Base-by-base conservation (phyloP, 2,888 invertebrate species). In the Drosophila lutescens region DNA sequence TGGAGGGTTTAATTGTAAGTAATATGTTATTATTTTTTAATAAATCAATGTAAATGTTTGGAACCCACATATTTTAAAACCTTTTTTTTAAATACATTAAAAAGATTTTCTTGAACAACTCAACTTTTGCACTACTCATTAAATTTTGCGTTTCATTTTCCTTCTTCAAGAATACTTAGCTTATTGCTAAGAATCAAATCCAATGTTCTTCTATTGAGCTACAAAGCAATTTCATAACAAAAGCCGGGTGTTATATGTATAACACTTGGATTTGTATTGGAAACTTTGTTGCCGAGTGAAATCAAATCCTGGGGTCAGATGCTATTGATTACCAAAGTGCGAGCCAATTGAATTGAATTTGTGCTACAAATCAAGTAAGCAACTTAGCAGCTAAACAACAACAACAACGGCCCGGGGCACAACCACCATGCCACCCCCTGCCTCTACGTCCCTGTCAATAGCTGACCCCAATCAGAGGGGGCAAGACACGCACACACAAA, bases 361-460 rank as follows among this genome's bases (percentile, higher is more conserved):
- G 88, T 73, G 83, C 83, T 74, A 84, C 83, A 84, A 84, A 84
- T 84, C 83, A 84, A 88, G 88, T 86, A 78, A 84, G 86, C 88
- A 86, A 86, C 88, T 88, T 82, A 88, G 80, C 86, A 84, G 83
- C 83, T 82, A 82, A 88, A 82, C 86, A 87, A 85, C 77, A 70
- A 46, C 77, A 66, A 40, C 65, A 58, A 38, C 58, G 43, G 43
- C 71, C 56, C 53, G 41, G 46, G 30, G 58, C 44, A 20, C 40
- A 44, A 20, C 66, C 55, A 54, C 47, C 51, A 44, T 20, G 15
- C 36, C 49, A 41, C 30, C 30, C 26, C 40, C 17, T 38, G n/a
- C 54, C 53, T 15, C 32, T 34, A 15, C 44, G 26, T 34, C 44
- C 40, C 63, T 66, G 72, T 71, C 70, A 73, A 71, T 71, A 65